Evolutionary conservation across 2,888 invertebrate species (phyloP), one percentile per base, ranked within the genome.

Genomic region (Loripinus fragilis): DNA sequence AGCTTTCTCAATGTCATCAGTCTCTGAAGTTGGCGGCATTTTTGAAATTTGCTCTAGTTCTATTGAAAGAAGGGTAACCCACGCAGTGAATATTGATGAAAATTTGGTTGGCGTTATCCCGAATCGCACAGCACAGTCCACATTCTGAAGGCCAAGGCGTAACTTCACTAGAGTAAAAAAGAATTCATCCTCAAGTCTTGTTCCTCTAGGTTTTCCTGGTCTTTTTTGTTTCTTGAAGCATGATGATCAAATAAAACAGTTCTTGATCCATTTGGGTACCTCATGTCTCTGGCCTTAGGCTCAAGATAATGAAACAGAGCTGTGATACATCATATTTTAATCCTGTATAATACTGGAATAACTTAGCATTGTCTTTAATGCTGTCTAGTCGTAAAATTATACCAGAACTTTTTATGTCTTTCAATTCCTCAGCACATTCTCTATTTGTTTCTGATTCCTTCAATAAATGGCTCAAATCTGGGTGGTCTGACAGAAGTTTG

Each of bases 221-320:
- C 42, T 71, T 41, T 71, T 30, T 52, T 76, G n/a, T 33, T 66
- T 20, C 25, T 25, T 23, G 42, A 60, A 2, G 42, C 38, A 67
- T 52, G 52, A 42, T 76, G 71, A 7, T 3, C 2, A 66, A 66
- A 71, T 25, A 67, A 17, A 0, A 30, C 33, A 23, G 76, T 76
- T 33, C 71, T 71, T n/a, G 60, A 50, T 41, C 77, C 73, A 65
- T 67, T 25, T 25, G 70, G 70, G 35, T 75, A 75, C 20, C 55
- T 65, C 55, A 75, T 69, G 64, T 23, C 35, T 23, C 41, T 42
- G 7, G 75, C 70, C 38, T 74, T 75, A 45, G 60, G 65, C 33
- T 74, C 69, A 2, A 75, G 30, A 35, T 70, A 75, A 28, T 33
- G 23, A 41, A 45, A 69, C 33, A 70, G 38, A 25, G 75, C 60